These are phyloP conservation scores for Ictalurus furcatus DNA, from an alignment of 2,113 vertebrate species.

Conservation along the genomic window DNA sequence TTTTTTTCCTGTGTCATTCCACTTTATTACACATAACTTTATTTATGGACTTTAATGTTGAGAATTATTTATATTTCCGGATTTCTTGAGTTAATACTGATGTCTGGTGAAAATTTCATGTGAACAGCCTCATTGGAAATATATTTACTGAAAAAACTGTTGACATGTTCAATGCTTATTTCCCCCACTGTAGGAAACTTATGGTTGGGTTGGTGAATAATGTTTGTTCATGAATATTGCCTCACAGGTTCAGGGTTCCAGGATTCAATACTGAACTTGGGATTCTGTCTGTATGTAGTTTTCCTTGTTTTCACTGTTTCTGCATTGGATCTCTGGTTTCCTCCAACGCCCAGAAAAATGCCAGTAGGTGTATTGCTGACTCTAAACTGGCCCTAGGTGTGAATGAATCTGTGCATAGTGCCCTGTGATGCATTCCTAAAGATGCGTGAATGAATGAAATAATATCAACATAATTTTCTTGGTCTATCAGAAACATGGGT, in stretches of 20 bases:
- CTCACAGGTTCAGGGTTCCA: not conserved
- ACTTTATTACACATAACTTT: no score
- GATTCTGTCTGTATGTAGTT: not conserved
- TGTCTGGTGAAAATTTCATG: no score
- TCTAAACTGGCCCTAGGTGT: not conserved
- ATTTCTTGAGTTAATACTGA: no score
- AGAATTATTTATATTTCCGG: no score
- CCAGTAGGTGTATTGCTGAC: not conserved
- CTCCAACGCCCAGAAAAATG: not conserved
- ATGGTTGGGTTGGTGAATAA: not conserved
- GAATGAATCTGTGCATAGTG: not conserved
- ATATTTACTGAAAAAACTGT: no score
- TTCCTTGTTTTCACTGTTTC: not conserved
- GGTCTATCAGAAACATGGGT: not conserved
- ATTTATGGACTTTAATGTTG: no score
- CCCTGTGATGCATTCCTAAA: not conserved
- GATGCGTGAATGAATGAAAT: not conserved
- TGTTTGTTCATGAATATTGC: not conserved
- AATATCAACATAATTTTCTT: not conserved
- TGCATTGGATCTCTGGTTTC: not conserved
- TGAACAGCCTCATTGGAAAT: no score
- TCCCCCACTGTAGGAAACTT: not conserved
- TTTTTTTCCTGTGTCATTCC: no score
- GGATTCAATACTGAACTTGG: not conserved
- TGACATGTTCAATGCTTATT: no score